A percentile compares a stretch with the other conserved stretches of the same genome.
Conservation (phyloP, 2,797 vertebrate species). For the Syngnathus acus region DNA sequence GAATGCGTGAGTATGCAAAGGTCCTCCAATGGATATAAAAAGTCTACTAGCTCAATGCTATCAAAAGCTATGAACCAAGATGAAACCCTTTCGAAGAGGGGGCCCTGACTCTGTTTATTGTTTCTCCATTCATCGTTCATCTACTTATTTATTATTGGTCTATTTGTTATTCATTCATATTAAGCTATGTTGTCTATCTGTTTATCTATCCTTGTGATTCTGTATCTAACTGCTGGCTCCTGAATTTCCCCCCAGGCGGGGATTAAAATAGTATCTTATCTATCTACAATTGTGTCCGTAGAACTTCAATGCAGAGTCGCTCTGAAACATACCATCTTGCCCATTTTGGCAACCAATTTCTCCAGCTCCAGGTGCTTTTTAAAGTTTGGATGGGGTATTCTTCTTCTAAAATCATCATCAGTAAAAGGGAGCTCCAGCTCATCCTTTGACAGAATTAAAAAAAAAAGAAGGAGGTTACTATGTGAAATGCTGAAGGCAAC, state of each 20-base stretch:
- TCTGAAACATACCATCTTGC: constrained; percentile 76
- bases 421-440: constrained; percentile 73
- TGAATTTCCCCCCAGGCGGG: too few relatives aligned
- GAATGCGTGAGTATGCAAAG: neutral
- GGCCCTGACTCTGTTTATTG: too few relatives aligned
- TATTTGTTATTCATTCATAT: too few relatives aligned
- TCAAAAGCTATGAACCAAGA: neutral
- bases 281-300: too few relatives aligned
- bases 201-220: too few relatives aligned
- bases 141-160: too few relatives aligned
- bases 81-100: neutral
- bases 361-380: constrained; percentile 76
- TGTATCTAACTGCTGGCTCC: too few relatives aligned
- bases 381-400: constrained; percentile 81
- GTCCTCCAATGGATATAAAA: neutral
- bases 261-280: too few relatives aligned
- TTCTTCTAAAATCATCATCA: constrained; percentile 79
- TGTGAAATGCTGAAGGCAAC: neutral
- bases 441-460: constrained; percentile 58
- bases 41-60: neutral
- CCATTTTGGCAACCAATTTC: constrained; percentile 79
- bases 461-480: neutral
- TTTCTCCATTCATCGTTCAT: too few relatives aligned
- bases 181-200: too few relatives aligned
- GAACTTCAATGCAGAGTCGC: too few relatives aligned